Base-by-base conservation (phyloP, 2,113 vertebrate genomes). In the Sturnira hondurensis region DNA sequence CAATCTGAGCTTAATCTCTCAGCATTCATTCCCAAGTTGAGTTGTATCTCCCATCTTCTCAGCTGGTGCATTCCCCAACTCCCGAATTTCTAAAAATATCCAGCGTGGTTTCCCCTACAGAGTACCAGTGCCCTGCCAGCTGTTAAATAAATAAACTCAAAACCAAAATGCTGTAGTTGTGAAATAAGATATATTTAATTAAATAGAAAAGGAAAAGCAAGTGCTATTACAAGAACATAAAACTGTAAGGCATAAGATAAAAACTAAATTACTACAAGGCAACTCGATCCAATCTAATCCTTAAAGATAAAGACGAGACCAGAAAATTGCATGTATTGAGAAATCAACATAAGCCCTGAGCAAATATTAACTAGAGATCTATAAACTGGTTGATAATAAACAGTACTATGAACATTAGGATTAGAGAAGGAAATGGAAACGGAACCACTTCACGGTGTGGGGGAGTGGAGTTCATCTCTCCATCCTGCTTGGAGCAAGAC, bases 101-200 rank as follows among this genome's bases (percentile, higher is more conserved):
- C 97, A 96, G 92, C 89, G 16, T 96, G 95, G 93, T 86, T 98
- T 94, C 98, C 94, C 95, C 94, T 65, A 96, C 83, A 97, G 97
- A 98, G 74, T 95, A 96, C 97, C 97, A 95, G 95, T 90, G 97
- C 97, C 97, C 97, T 96, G 86, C 97, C 98, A 98, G 98, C 98
- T 98, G 98, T 98, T 98, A 98, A 98, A 97, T 96, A 98, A 98
- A 98, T 98, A 98, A 98, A 98, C 98, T 97, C 0, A 94, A 98
- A 98, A 98, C 98, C 98, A 98, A 98, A 98, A 98, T 97, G 97
- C 98, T 98, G 97, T 98, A 95, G 97, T 98, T 97, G 98, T 98
- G 98, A 98, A 99, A 98, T 98, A 98, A 98, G 98, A 98, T 98
- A 98, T 98, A 98, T 98, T 98, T 98, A 98, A 99, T 98, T 98